Conservation (phyloP, 2,113 vertebrate species). For the Nicator chloris region DNA sequence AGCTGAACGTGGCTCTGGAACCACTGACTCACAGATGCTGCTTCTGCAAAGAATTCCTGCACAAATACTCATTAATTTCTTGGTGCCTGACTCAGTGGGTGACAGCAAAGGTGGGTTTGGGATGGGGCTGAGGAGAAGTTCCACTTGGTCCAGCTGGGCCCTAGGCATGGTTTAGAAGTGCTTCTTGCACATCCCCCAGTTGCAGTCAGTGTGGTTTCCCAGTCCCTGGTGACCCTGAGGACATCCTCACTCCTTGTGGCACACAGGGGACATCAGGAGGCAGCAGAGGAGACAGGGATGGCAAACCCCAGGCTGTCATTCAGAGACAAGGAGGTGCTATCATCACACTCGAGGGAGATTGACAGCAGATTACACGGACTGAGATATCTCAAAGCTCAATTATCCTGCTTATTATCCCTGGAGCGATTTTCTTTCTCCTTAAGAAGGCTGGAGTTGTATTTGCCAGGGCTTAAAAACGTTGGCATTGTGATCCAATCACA, state of each 20-base stretch:
- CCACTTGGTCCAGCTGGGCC: not conserved
- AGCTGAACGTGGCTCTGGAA: rapidly evolving
- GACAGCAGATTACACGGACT: not conserved
- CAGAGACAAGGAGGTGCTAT: not conserved
- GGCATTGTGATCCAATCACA: not conserved
- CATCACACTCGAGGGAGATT: not conserved
- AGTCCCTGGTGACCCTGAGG: not conserved
- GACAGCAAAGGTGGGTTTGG: not conserved
- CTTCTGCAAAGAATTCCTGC: not conserved
- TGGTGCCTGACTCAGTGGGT: not conserved
- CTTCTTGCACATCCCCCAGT: not conserved
- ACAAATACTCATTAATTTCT: not conserved
- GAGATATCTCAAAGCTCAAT: not conserved
- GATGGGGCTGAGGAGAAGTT: not conserved
- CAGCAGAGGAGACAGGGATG: not conserved
- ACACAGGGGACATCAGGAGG: not conserved
- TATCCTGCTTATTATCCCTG: not conserved
- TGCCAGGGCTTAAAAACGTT: not conserved
- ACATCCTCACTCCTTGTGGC: not conserved
- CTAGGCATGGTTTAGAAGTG: not conserved
- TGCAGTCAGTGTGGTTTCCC: not conserved
- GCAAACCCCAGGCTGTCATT: not conserved
- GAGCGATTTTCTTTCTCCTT: not conserved
- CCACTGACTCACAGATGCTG: not conserved
- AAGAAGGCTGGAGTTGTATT: not conserved